Conservation (phyloP, 1,140 invertebrate species). For the Zeugodacus cucurbitae region DNA sequence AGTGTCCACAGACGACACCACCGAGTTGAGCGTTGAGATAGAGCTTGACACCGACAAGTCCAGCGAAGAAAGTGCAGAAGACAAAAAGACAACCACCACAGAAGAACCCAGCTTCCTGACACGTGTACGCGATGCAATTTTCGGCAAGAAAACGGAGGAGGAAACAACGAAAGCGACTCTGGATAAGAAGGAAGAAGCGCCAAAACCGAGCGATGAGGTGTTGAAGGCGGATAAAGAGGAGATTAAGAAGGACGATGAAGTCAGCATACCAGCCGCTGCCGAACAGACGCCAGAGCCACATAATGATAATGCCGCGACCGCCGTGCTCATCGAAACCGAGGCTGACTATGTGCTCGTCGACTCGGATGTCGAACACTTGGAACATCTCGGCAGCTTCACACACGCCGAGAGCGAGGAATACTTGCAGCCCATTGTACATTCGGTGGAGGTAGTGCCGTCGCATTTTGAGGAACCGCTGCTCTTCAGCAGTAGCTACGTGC, state of each 20-base stretch:
- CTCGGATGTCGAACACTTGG: conserved; percentile 36
- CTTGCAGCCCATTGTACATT: conserved; percentile 61
- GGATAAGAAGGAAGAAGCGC: neutral
- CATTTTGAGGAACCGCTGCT: conserved; percentile 59
- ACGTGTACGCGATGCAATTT: conserved; percentile 21
- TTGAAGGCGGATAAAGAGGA: conserved; percentile 1
- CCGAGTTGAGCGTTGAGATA: neutral
- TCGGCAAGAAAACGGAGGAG: neutral
- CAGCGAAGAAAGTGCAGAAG: conserved; percentile 40
- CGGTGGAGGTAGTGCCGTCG: conserved; percentile 61
- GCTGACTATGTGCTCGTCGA: conserved; percentile 59
- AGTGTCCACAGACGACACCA: conserved; percentile 28
- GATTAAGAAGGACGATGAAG: neutral
- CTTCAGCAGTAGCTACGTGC: conserved; percentile 57
- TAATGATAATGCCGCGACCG: conserved; percentile 55
- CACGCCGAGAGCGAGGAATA: conserved; percentile 58
- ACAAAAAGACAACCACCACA: conserved; percentile 42
- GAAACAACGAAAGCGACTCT: conserved; percentile 43
- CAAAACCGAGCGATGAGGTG: neutral
- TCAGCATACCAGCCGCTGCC: conserved; percentile 49
- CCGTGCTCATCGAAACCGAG: conserved; percentile 53
- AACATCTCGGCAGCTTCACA: conserved; percentile 58
- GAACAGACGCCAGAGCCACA: conserved; percentile 52
- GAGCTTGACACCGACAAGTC: conserved; percentile 2
- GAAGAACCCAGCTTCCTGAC: neutral